Evolutionary conservation across 2,797 vertebrate species (phyloP).

Genomic region (Balearica regulorum): DNA sequence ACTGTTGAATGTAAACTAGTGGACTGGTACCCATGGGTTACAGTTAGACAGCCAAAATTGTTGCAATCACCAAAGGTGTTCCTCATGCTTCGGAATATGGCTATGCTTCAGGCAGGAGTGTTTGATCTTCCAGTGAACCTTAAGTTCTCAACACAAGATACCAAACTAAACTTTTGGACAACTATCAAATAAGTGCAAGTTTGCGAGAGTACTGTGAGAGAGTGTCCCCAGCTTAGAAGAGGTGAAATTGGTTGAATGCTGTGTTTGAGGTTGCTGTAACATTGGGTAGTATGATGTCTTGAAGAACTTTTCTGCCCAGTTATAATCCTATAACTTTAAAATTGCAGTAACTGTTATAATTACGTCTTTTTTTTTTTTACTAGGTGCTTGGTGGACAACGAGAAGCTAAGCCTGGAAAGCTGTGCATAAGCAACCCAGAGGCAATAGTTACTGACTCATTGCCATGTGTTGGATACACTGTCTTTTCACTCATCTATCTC

Average conservation of each 20-base stretch:
- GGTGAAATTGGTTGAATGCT: neutral
- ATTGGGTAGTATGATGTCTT: neutral
- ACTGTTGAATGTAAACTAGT: neutral
- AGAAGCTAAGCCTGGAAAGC: neutral
- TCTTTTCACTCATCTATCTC: neutral
- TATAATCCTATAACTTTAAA: neutral
- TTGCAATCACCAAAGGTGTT: neutral
- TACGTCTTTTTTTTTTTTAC: accelerated
- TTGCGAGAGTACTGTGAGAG: neutral
- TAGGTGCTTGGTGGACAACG: neutral
- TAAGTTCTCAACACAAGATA: neutral
- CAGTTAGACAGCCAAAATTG: neutral
- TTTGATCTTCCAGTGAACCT: neutral
- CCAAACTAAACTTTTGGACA: neutral
- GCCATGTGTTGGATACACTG: neutral
- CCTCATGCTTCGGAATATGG: accelerated
- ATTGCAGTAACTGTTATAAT: neutral
- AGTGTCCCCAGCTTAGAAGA: accelerated
- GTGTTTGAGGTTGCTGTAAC: neutral
- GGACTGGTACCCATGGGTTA: neutral
- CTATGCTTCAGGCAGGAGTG: neutral
- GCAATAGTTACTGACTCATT: accelerated
- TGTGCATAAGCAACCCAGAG: neutral
- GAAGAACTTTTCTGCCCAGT: neutral
- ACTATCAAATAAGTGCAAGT: accelerated